Evolutionary conservation across 2,113 vertebrate genomes (phyloP).

Genomic region (Gobio gobio): DNA sequence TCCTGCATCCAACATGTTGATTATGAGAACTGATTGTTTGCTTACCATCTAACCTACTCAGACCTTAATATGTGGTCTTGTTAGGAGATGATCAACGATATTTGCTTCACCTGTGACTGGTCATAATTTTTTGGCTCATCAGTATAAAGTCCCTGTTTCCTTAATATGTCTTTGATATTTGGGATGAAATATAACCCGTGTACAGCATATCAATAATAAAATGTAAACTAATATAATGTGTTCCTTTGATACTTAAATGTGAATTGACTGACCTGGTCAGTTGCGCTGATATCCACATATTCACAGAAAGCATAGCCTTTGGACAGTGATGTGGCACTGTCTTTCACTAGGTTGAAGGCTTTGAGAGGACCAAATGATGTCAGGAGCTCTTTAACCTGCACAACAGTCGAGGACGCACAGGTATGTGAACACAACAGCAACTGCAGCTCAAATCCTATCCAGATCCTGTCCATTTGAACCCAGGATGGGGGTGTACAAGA

Average conservation of each 20-base stretch:
- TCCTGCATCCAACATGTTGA: too few species aligned
- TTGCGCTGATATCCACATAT: slow-evolving; percentile 77
- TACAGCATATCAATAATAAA: background rate
- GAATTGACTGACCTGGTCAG: slow-evolving; percentile 72
- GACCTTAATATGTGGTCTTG: too few species aligned
- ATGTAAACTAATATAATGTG: background rate
- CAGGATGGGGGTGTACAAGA: background rate
- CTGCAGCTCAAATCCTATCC: background rate
- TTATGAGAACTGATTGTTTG: too few species aligned
- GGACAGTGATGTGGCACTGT: slow-evolving; percentile 81
- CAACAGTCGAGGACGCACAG: slow-evolving; percentile 46
- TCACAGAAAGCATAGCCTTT: slow-evolving; percentile 83
- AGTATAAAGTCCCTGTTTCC: too few species aligned
- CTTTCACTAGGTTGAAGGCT: slow-evolving; percentile 82
- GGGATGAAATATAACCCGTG: background rate
- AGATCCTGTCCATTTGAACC: background rate
- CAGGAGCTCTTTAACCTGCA: slow-evolving; percentile 81
- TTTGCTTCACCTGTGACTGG: too few species aligned
- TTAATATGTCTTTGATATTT: background rate
- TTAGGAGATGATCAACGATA: too few species aligned
- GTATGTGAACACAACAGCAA: slow-evolving; percentile 39
- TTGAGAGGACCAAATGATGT: slow-evolving; percentile 80
- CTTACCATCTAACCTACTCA: too few species aligned
- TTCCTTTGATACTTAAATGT: background rate
- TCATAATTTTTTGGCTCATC: too few species aligned